Conservation (phyloP, 2,113 vertebrate species). For the Gymnocephalus cernua region DNA sequence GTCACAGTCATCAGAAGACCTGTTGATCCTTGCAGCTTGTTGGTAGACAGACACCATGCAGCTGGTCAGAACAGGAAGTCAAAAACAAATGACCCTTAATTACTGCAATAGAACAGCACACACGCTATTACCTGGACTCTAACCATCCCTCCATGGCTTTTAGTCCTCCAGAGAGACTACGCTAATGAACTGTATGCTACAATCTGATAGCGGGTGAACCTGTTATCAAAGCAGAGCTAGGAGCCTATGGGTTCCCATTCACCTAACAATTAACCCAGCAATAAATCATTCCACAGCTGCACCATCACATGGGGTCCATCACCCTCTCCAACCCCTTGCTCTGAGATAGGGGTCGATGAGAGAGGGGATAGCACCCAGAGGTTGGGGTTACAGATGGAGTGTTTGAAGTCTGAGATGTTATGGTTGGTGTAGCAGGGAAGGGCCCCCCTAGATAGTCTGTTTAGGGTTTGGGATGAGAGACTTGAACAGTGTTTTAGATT, state of each 20-base stretch:
- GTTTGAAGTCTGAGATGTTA: constrained; percentile 79
- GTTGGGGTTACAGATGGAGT: constrained; percentile 76
- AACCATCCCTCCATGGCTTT: constrained; percentile 21
- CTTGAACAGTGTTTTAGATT: constrained; percentile 73
- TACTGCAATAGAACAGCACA: constrained; percentile 20
- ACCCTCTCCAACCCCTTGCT: constrained; percentile 49
- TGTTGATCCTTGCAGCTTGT: constrained; percentile 26
- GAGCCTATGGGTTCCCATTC: constrained; percentile 61
- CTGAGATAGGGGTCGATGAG: constrained; percentile 62
- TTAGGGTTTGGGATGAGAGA: constrained; percentile 71
- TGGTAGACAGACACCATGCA: constrained; percentile 44
- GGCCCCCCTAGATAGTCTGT: constrained; percentile 66
- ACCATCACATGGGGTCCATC: constrained; percentile 69
- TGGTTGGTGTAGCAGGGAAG: constrained; percentile 58
- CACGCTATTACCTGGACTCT: constrained; percentile 29
- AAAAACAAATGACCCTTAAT: constrained; percentile 62
- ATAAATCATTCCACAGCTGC: constrained; percentile 79
- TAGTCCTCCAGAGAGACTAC: constrained; percentile 31
- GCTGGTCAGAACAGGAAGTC: constrained; percentile 63
- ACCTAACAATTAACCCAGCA: constrained; percentile 71
- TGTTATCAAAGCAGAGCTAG: constrained; percentile 62
- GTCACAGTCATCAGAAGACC: constrained; percentile 16
- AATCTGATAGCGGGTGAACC: constrained; percentile 71
- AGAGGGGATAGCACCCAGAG: constrained; percentile 66
- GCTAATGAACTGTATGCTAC: constrained; percentile 68